phyloP scores from a whole-genome alignment of 2,797 vertebrate genomes.

The Rousettus madagascariensis region DNA sequence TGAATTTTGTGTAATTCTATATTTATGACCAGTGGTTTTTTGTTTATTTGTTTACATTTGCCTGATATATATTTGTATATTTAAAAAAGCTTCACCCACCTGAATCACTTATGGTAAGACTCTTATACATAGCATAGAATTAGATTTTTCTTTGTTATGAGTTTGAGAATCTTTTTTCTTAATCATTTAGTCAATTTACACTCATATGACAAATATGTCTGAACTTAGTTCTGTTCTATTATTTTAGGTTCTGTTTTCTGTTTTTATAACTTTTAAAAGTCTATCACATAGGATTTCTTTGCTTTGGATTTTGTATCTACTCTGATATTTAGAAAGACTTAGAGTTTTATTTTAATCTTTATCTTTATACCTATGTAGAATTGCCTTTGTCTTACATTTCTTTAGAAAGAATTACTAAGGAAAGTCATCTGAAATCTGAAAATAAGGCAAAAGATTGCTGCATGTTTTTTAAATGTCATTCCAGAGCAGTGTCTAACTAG shows the following conservation, averaged over 20 bases:
- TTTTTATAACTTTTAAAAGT: slow-evolving; percentile 20
- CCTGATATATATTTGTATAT: background rate
- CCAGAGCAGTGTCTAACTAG: background rate
- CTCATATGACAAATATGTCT: background rate
- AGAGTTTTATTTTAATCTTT: background rate
- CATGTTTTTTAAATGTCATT: background rate
- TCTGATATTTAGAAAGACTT: background rate
- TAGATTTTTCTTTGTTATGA: background rate
- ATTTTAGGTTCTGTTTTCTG: background rate
- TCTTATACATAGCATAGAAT: background rate
- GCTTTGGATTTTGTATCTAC: background rate
- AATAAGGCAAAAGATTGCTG: background rate
- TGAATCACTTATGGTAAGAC: background rate
- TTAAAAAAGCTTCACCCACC: background rate
- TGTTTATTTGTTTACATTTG: slow-evolving; percentile 9
- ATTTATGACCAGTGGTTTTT: background rate
- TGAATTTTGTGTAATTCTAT: background rate
- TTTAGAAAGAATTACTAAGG: background rate
- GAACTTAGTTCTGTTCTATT: background rate
- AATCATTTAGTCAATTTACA: background rate
- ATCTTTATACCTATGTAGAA: background rate
- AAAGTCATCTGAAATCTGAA: background rate
- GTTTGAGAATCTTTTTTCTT: background rate
- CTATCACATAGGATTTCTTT: background rate
- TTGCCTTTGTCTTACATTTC: background rate